Evolutionary conservation across 1,140 invertebrate species (phyloP), one percentile per base, ranked within the genome.

Genomic region (Conopomorpha cramerella): DNA sequence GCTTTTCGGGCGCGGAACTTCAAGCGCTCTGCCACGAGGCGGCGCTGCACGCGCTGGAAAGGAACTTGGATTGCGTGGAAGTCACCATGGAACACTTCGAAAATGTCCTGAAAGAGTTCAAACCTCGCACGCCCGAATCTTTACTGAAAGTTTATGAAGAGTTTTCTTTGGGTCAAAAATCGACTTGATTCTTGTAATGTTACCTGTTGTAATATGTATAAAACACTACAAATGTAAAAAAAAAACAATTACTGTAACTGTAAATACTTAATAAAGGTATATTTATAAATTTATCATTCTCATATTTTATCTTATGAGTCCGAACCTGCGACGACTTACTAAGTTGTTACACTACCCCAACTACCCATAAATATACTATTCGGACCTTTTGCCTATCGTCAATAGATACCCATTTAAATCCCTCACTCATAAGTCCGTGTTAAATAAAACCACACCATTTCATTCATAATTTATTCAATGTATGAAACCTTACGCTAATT

Each of bases 1-100:
- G 74, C 12, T 92, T 83, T 61, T 92, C 91, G 2, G 91, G 91
- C 13, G 91, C 91, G 11, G 91, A 94, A 61, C 55, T 91, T 26
- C 79, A 86, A 38, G 84, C 83, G 51, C 51, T 92, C 0, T 89
- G 87, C 50, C 82, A 84, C 41, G 87, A 90, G 64, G 89, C 90
- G 11, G 89, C 84, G 11, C 59, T 91, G 16, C 55, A 72, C 40
- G 86, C 89, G 7, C 56, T 90, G 30, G 79, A 82, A 35, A 74
- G 46, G 16, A 57, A 72, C 38, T 27, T 72, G 1, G 49, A 64
- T 8, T 72, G 65, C 35, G 35, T 37, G n/a, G 59, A 47, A 36
- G 65, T 72, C 1, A 57, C 48, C 8, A 65, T 63, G 61, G 56
- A 56, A 29, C 49, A 76, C 35, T 76, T 76, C 49, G 57, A 63